Evolutionary conservation across 2,797 vertebrate species (phyloP).

Genomic region (Diceros bicornis): DNA sequence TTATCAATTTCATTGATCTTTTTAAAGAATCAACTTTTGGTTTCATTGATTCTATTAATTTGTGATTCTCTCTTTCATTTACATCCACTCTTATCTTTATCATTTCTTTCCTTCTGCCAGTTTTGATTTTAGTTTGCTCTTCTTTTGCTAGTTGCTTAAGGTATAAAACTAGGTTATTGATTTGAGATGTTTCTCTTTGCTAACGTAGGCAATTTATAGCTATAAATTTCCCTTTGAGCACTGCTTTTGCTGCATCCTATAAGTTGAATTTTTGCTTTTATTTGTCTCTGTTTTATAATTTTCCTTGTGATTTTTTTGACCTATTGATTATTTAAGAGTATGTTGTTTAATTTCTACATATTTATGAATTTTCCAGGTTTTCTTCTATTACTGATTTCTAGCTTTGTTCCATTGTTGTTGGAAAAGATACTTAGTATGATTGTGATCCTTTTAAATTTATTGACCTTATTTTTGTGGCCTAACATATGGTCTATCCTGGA

Average conservation of each 20-base stretch:
- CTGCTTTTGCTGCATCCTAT: neutral
- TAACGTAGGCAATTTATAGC: neutral
- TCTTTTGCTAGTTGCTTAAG: neutral
- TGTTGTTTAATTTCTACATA: neutral
- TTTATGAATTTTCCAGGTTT: neutral
- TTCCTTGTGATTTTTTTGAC: slow-evolving; percentile 10
- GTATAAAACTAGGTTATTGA: neutral
- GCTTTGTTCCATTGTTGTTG: neutral
- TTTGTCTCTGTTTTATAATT: slow-evolving; percentile 4
- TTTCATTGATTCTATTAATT: slow-evolving; percentile 19
- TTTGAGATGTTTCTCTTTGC: neutral
- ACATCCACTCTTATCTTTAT: neutral
- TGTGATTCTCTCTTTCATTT: neutral
- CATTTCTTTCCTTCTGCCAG: neutral
- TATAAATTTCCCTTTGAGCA: neutral
- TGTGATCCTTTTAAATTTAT: neutral
- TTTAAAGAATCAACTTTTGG: neutral
- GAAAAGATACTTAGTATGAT: neutral
- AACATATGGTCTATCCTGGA: neutral
- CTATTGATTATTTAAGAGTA: neutral
- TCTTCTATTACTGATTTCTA: neutral
- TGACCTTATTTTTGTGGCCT: neutral
- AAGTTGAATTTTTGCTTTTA: neutral
- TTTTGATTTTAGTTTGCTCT: slow-evolving; percentile 16
- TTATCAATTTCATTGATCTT: neutral